A percentile compares a stretch with the other conserved stretches of the same genome.
phyloP scores from a whole-genome alignment of 2,113 vertebrate species.

The Lepidiolamprologus cunningtoni region DNA sequence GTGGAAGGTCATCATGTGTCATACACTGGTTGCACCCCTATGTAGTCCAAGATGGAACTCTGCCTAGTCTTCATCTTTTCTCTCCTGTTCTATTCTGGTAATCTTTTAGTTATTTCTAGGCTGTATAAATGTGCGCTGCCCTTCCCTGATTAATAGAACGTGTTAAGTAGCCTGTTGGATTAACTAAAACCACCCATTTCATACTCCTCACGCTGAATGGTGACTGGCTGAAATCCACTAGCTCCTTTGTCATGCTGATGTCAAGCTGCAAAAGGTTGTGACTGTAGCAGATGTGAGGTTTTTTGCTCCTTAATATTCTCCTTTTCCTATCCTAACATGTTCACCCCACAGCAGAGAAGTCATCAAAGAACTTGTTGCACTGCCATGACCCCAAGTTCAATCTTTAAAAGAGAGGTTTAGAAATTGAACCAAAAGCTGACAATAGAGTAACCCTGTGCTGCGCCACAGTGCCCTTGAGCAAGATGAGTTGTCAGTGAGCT shows the following conservation, averaged over 20 bases:
- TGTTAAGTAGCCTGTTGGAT: background rate
- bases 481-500: conserved; percentile 17
- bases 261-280: background rate
- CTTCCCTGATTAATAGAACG: conserved; percentile 7
- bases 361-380: conserved; percentile 10
- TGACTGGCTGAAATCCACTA: background rate
- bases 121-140: background rate
- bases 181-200: background rate
- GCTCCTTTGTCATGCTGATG: background rate
- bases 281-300: background rate
- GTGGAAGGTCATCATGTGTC: background rate
- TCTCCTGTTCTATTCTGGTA: background rate
- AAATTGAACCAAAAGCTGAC: background rate
- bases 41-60: background rate
- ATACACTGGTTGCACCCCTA: background rate
- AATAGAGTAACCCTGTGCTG: background rate
- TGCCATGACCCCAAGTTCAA: conserved; percentile 6
- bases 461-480: background rate
- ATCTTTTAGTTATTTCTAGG: background rate
- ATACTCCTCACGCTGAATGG: background rate
- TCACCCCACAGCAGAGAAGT: background rate
- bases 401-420: conserved; percentile 2
- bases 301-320: background rate
- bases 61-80: background rate
- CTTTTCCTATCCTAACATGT: background rate